Conservation (phyloP, 2,113 vertebrate genomes). For the Corvus hawaiiensis region DNA sequence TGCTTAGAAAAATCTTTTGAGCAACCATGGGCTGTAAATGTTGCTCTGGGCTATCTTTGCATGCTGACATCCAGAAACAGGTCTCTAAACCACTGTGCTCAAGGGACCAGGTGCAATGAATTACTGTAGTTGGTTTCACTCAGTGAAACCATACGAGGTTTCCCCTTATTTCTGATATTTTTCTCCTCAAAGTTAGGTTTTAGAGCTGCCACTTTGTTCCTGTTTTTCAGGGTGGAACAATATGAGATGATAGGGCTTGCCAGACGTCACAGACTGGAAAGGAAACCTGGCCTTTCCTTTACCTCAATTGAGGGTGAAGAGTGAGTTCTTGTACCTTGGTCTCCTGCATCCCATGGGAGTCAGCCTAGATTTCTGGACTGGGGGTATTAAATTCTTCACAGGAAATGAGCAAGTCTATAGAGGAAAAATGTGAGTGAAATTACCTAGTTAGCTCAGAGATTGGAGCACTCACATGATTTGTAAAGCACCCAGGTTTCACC, state of each 20-base stretch:
- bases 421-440: not conserved
- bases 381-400: not conserved
- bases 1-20: constrained; percentile 1
- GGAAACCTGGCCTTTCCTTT: not conserved
- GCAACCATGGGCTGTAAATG: not conserved
- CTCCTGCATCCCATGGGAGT: not conserved
- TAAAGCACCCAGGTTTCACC: not conserved
- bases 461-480: not conserved
- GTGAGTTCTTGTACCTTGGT: not conserved
- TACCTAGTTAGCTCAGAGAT: not conserved
- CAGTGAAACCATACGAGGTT: not conserved
- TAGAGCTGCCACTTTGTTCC: not conserved
- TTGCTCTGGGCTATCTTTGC: not conserved
- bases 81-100: not conserved
- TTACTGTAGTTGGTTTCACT: not conserved
- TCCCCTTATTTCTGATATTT: not conserved
- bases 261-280: not conserved
- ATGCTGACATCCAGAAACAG: not conserved
- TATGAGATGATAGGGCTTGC: not conserved
- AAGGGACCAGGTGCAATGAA: not conserved
- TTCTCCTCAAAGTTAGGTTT: not conserved
- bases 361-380: not conserved
- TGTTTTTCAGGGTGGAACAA: not conserved
- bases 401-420: not conserved
- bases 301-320: not conserved